Base-by-base conservation (phyloP, 2,113 vertebrate genomes). In the Paedocypris sp. region DNA sequence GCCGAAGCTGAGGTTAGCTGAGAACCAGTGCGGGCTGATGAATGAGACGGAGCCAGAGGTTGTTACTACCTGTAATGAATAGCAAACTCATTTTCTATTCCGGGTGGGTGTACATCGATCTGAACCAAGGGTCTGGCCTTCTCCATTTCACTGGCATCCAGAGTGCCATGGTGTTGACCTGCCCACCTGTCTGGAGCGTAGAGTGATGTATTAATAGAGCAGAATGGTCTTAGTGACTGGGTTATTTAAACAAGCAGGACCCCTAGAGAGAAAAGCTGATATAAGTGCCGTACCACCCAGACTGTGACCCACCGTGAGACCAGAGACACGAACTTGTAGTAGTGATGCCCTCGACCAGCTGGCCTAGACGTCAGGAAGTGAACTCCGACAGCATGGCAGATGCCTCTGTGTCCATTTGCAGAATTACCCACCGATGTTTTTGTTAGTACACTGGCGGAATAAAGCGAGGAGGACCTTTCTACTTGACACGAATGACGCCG, bases 141-240 rank as follows among this genome's bases (percentile, higher is more conserved):
- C 60, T 67, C 62, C 49, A 52, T 69, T 59, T 64, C 36, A 32
- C 33, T 62, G 62, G 59, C 71, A 64, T 66, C 58, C 6, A 65
- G 47, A 58, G 15, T 50, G 62, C 66, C 33, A 9, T 49, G 18
- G 46, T 22, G 71, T 66, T 61, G 59, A 20, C 41, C 46, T 66
- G 59, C 69, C 67, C 60, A 54, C 50, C 43, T 64, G 60, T 70
- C 67, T 38, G 59, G 51, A 60, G 18, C 39, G 18, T 7, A 43
- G 16, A 28, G 18, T 49, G 70, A 67, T 67, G 62, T 64, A 77
- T 77, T 68, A 68, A 52, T 47, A 52, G 56, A 47, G 49, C 50
- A 42, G 26, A 49, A 36, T 41, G 38, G 48, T 49, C 43, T 45
- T 43, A 29, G 41, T 29, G 61, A 35, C 41, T 33, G 60, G 42